Evolutionary conservation across 2,888 invertebrate species (phyloP).

Genomic region (Ectemnius lituratus): DNA sequence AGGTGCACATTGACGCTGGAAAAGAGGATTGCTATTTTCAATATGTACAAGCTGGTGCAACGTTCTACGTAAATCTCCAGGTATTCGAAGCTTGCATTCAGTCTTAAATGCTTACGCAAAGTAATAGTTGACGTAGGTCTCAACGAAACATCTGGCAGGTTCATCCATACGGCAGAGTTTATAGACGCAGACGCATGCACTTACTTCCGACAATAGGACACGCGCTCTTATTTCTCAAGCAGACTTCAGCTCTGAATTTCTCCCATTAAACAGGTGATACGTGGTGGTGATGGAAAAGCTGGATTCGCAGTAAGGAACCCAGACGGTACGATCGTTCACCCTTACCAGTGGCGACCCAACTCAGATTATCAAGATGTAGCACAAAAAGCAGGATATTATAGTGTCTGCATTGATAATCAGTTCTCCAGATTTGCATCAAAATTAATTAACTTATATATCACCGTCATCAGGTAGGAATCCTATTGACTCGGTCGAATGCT

Average conservation of each 20-base stretch:
- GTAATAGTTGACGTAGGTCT: too few relatives aligned
- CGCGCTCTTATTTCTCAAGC: neutral
- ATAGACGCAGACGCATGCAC: neutral
- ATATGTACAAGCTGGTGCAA: constrained; percentile 94
- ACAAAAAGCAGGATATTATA: constrained; percentile 89
- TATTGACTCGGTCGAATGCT: neutral
- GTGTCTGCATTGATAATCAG: constrained; percentile 95
- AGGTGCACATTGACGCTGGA: constrained; percentile 96
- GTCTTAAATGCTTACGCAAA: neutral
- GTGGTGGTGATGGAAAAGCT: constrained; percentile 96
- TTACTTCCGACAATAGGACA: neutral
- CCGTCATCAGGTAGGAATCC: constrained; percentile 84
- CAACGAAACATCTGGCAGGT: neutral
- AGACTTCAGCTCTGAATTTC: neutral
- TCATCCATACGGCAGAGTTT: constrained; percentile 7
- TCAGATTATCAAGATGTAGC: constrained; percentile 93
- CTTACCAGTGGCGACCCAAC: constrained; percentile 94
- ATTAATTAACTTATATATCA: constrained; percentile 92
- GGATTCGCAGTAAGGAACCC: constrained; percentile 95
- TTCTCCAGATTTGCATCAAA: constrained; percentile 94
- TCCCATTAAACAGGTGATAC: constrained; percentile 83
- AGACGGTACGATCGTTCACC: constrained; percentile 89
- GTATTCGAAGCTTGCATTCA: constrained; percentile 78
- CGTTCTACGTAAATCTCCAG: constrained; percentile 96
- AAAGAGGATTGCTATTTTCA: constrained; percentile 97